Percentiles rank a stretch among this genome's conserved stretches.
phyloP scores from a whole-genome alignment of 35 echinoderm and acorn worm species.

The Chiridota heheva region DNA sequence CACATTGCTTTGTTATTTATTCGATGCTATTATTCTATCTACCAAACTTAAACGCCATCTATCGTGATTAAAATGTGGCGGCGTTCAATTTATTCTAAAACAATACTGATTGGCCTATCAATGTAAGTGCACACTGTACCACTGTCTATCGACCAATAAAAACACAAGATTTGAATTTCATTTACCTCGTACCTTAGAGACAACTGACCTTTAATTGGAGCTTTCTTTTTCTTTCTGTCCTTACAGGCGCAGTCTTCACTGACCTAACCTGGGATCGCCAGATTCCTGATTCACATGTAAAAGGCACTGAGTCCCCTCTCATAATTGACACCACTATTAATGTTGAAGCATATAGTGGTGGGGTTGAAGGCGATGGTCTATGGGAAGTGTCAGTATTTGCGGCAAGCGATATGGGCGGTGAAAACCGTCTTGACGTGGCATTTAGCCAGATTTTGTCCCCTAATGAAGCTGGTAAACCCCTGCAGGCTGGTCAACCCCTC shows the following conservation, averaged over 20 bases:
- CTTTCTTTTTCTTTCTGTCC: background rate
- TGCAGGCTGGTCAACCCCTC: conserved; percentile 27
- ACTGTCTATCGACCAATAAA: too few relatives aligned
- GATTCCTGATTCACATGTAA: conserved; percentile 22
- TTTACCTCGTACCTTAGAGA: too few relatives aligned
- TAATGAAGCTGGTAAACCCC: conserved; percentile 18
- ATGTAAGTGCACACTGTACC: too few relatives aligned
- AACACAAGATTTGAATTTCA: too few relatives aligned
- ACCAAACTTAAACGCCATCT: too few relatives aligned
- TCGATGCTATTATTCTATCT: too few relatives aligned
- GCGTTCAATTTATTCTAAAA: too few relatives aligned
- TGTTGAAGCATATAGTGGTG: background rate
- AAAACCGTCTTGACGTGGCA: conserved; percentile 11
- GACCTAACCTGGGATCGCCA: conserved; percentile 42
- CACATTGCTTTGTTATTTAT: too few relatives aligned
- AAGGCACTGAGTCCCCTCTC: background rate
- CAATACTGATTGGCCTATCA: too few relatives aligned
- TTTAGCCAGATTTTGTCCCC: conserved; percentile 33
- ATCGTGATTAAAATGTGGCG: too few relatives aligned
- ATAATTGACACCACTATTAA: conserved; percentile 7
- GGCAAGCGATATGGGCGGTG: conserved; percentile 22
- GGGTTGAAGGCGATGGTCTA: conserved; percentile 32
- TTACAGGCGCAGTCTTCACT: conserved; percentile 39
- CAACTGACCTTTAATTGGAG: background rate
- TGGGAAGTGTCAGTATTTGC: conserved; percentile 44